Percentiles rank a stretch among this genome's conserved stretches.
These are phyloP conservation scores for Acrobasis suavella DNA, from an alignment of 2,888 invertebrate species.

Conservation along the genomic window DNA sequence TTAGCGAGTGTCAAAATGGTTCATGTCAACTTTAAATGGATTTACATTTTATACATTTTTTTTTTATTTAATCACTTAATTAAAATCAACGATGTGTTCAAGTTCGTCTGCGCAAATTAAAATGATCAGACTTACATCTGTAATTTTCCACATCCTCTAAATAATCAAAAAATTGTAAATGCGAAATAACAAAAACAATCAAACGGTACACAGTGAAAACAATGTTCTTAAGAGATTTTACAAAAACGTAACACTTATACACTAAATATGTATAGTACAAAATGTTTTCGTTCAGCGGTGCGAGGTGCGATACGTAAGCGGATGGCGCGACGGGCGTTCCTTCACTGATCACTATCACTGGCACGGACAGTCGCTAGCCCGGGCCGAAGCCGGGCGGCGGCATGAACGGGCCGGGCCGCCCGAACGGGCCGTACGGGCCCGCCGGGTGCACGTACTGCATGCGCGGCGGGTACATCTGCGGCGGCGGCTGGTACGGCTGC, in stretches of 20 bases:
- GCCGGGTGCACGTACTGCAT: background rate
- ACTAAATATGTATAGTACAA: constrained; percentile 15
- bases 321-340: background rate
- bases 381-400: constrained; percentile 20
- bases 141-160: no score
- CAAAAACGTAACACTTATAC: constrained; percentile 22
- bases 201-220: background rate
- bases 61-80: no score
- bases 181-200: constrained; percentile 6
- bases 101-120: background rate
- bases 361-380: background rate
- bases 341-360: background rate
- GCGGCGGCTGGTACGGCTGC: background rate
- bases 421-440: constrained; percentile 6
- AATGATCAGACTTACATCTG: no score
- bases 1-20: background rate
- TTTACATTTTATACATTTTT: background rate
- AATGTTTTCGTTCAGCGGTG: background rate
- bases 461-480: background rate
- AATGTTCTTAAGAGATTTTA: constrained; percentile 8
- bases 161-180: background rate
- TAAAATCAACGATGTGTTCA: background rate
- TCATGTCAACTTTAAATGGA: background rate
- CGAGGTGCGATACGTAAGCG: constrained; percentile 2
- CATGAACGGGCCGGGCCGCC: background rate